These are phyloP conservation scores for Acronicta psi DNA, from an alignment of 2,888 invertebrate genomes.

Conservation along the genomic window DNA sequence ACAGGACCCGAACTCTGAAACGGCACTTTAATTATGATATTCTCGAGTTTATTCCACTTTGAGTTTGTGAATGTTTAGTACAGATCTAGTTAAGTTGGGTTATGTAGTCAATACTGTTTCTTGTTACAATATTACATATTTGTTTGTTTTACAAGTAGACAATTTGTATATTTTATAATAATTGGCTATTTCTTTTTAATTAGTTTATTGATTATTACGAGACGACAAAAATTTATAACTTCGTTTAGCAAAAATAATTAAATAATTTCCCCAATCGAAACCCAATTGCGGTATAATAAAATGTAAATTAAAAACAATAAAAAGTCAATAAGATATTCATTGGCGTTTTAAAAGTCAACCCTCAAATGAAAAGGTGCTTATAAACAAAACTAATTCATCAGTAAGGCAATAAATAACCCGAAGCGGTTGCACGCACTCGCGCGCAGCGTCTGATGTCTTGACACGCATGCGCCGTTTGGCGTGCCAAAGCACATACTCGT, in stretches of 20 bases:
- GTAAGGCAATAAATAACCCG: slow-evolving; percentile 80
- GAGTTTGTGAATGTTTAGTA: slow-evolving; percentile 53
- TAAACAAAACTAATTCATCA: slow-evolving; percentile 78
- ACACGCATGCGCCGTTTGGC: slow-evolving; percentile 80
- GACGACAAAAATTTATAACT: slow-evolving; percentile 26
- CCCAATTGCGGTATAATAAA: slow-evolving; percentile 56
- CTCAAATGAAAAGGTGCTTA: slow-evolving; percentile 77
- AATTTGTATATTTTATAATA: not conserved
- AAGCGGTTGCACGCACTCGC: slow-evolving; percentile 82
- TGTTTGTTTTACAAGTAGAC: not conserved
- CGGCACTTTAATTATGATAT: slow-evolving; percentile 88
- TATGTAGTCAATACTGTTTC: slow-evolving; percentile 46
- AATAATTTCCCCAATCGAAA: slow-evolving; percentile 52
- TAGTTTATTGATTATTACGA: not conserved
- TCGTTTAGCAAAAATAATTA: slow-evolving; percentile 23
- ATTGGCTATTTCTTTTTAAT: not conserved
- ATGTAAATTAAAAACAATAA: slow-evolving; percentile 67
- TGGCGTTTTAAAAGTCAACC: slow-evolving; percentile 74
- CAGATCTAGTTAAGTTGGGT: slow-evolving; percentile 47
- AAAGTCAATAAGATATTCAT: slow-evolving; percentile 78
- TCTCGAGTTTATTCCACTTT: slow-evolving; percentile 70
- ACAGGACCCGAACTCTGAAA: slow-evolving; percentile 82
- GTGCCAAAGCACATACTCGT: slow-evolving; percentile 79
- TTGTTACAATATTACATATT: slow-evolving; percentile 1
- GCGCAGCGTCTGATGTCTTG: slow-evolving; percentile 80